Base-by-base conservation (phyloP, 2,113 vertebrate genomes). In the Megatriorchis doriae region DNA sequence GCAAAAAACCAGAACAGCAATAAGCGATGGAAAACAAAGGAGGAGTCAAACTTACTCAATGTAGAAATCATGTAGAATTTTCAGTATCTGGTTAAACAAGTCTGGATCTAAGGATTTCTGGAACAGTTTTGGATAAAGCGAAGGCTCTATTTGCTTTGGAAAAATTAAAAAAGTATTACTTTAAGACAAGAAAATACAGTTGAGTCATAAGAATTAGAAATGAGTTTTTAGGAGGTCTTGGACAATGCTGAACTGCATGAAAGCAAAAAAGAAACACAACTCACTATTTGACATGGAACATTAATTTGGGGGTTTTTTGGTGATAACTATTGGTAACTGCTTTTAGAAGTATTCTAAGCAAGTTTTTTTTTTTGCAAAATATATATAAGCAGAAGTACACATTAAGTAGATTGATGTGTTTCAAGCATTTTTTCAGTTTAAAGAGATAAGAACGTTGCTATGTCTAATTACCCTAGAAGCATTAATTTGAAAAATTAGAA, bases 31-130 rank as follows among this genome's bases (percentile, higher is more conserved):
- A 86, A 91, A 90, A 66, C 7, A 84, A 59, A 80, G 19, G 26
- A 94, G 53, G 20, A 96, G 13, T 62, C 81, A 45, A 96, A 98
- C 99, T 99, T 97, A 99, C 99, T 97, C 97, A 19, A 98, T 98
- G 73, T 99, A 99, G 97, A 98, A 99, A 68, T 96, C 97, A 3
- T 98, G 99, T 34, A 99, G 98, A 75, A 98, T 98, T 96, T 96
- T 98, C 96, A 99, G 93, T 95, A 99, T 99, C 92, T 98, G 98
- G 90, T 98, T 99, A 88, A 99, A 98, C 79, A 99, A 98, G 78
- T 99, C 98, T 55, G 99, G 99, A 96, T 99, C 99, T 40, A 99
- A 98, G 74, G 99, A 99, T 83, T 98, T 99, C 93, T 99, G 98
- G 97, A 99, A 99, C 90, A 99, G 97, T 94, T 98, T 98, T 5